Conservation (phyloP, 2,888 invertebrate genomes). For the Apeira syringaria region DNA sequence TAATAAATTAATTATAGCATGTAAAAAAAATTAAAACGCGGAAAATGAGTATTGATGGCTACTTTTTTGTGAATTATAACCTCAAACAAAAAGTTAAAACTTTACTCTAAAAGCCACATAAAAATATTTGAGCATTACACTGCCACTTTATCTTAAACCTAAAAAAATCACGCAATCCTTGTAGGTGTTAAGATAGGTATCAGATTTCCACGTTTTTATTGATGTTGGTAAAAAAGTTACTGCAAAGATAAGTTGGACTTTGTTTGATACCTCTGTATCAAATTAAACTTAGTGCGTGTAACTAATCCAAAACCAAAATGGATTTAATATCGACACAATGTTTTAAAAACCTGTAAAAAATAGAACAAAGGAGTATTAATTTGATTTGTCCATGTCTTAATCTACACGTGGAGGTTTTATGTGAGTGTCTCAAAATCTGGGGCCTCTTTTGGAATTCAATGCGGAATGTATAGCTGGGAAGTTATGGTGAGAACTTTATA, state of each 20-base stretch:
- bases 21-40: too few relatives aligned
- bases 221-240: neutral
- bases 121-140: constrained; percentile 10
- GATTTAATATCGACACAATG: constrained; percentile 6
- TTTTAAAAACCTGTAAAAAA: constrained; percentile 12
- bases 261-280: constrained; percentile 11
- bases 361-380: constrained; percentile 14
- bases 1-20: too few relatives aligned
- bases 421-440: neutral
- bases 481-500: too few relatives aligned
- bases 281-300: constrained; percentile 15
- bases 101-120: constrained; percentile 6
- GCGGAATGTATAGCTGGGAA: too few relatives aligned
- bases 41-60: neutral
- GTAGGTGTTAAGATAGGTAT: neutral
- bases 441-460: neutral
- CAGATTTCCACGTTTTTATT: neutral
- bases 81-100: constrained; percentile 1
- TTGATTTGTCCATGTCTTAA: neutral
- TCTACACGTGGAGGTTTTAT: constrained; percentile 7
- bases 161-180: neutral
- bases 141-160: neutral
- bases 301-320: constrained; percentile 12
- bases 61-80: neutral
- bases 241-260: neutral